Evolutionary conservation across 2,113 vertebrate genomes (phyloP).

Genomic region (Manacus vitellinus): DNA sequence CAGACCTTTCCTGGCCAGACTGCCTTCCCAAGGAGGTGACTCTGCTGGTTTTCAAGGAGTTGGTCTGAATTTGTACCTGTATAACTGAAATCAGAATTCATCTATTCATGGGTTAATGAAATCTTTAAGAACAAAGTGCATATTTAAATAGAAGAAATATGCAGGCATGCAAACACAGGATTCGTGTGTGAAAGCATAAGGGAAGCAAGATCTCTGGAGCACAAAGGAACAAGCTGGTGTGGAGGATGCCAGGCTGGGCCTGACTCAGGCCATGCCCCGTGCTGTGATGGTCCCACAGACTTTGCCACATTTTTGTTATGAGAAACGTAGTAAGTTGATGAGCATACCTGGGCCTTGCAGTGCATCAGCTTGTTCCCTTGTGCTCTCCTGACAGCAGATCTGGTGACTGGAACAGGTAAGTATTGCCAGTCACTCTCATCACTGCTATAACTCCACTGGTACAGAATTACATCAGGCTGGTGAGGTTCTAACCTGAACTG

Average conservation of each 20-base stretch:
- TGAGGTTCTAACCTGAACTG: neutral
- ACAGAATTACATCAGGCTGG: neutral
- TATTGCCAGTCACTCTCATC: neutral
- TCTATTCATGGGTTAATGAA: slow-evolving; percentile 17
- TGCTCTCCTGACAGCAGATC: neutral
- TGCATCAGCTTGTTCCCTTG: neutral
- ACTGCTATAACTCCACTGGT: neutral
- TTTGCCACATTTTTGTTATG: neutral
- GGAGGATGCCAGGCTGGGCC: neutral
- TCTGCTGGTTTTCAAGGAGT: neutral
- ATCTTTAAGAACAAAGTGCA: slow-evolving; percentile 43
- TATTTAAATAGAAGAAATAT: slow-evolving; percentile 41
- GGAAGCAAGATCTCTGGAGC: neutral
- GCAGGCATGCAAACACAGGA: neutral
- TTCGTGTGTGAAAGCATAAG: neutral
- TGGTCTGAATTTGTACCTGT: neutral
- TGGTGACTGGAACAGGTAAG: neutral
- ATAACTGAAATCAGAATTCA: neutral
- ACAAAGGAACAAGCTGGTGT: neutral
- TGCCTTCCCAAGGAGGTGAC: neutral
- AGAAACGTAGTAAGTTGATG: neutral
- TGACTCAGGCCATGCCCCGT: neutral
- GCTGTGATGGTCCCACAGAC: neutral
- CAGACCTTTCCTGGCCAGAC: neutral
- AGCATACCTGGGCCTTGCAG: neutral